Base-by-base conservation (phyloP, 2,888 invertebrate genomes). In the Teleiodes luculella region DNA sequence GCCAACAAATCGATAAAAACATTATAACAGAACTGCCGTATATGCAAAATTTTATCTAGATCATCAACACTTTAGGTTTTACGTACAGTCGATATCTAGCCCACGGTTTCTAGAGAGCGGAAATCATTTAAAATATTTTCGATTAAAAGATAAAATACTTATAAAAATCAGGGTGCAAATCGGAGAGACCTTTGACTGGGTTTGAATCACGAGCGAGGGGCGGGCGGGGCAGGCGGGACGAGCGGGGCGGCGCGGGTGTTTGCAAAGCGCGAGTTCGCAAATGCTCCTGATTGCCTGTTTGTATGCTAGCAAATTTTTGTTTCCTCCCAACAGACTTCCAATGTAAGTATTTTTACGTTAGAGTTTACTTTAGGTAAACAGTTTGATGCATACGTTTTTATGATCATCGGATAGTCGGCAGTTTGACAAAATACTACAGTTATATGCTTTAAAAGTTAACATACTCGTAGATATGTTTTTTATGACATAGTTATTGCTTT, bases 221-320 rank as follows among this genome's bases (percentile, higher is more conserved):
- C 67, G 74, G 39, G 20, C 7, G 61, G 36, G 36, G 13, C 2
- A 5, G 11, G 36, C 5, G 68, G 63, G 66, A 63, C 61, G 64
- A 67, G 60, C 62, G 2, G 1, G 18, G 18, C 18, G 39, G 39
- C 57, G 60, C 63, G 67, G 67, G 73, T 80, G 76, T 86, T 86
- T 83, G 77, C 82, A 68, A 65, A 76, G 75, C 74, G 70, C 70
- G 75, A 78, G 76, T 80, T 83, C 75, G 81, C 82, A 84, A 86
- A 83, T 83, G 82, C 79, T 80, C 63, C 81, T 84, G 86, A 86
- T 86, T 86, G 86, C 80, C 81, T 86, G 85, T 86, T 86, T 85
- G 84, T 56, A 39, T 80, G 76, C 73, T 76, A 71, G 69, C 73
- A 81, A 73, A 78, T 80, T 82, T 85, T 83, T 82, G 80, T 83